Evolutionary conservation across 2,888 invertebrate genomes (phyloP).

Genomic region (Nezara viridula): DNA sequence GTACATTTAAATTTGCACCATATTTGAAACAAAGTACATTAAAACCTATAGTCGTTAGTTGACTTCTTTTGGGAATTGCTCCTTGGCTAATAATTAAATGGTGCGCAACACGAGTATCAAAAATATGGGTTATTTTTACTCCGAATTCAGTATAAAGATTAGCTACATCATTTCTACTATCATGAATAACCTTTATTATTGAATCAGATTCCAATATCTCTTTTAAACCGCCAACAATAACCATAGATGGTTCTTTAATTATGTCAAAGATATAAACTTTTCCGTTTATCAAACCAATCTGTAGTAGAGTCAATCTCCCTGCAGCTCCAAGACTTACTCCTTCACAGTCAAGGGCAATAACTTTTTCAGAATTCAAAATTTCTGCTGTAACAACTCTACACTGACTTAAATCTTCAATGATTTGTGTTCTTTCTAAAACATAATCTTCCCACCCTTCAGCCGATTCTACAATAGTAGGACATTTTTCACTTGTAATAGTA

Average conservation of each 20-base stretch:
- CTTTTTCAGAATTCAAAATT: neutral
- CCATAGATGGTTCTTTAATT: neutral
- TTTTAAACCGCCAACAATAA: slow-evolving; percentile 6
- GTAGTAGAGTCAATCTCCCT: slow-evolving; percentile 18
- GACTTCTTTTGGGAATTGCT: neutral
- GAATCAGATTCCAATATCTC: slow-evolving; percentile 44
- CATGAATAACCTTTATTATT: slow-evolving; percentile 50
- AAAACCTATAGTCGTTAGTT: neutral
- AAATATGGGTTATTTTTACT: slow-evolving; percentile 5
- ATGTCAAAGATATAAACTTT: slow-evolving; percentile 49
- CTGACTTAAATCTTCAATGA: neutral
- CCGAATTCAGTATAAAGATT: slow-evolving; percentile 31
- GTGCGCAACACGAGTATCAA: slow-evolving; percentile 49
- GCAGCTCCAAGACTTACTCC: slow-evolving; percentile 35
- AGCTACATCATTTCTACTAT: slow-evolving; percentile 47
- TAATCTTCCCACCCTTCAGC: neutral
- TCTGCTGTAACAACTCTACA: neutral
- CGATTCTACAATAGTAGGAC: neutral
- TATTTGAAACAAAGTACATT: slow-evolving; percentile 28
- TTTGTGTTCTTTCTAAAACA: neutral
- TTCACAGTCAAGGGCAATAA: slow-evolving; percentile 49
- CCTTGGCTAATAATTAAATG: neutral
- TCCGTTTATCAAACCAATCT: neutral
- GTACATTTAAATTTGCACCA: slow-evolving; percentile 12
- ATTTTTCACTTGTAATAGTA: neutral